Conservation (phyloP, 2,888 invertebrate genomes). For the Platypus cylindrus region DNA sequence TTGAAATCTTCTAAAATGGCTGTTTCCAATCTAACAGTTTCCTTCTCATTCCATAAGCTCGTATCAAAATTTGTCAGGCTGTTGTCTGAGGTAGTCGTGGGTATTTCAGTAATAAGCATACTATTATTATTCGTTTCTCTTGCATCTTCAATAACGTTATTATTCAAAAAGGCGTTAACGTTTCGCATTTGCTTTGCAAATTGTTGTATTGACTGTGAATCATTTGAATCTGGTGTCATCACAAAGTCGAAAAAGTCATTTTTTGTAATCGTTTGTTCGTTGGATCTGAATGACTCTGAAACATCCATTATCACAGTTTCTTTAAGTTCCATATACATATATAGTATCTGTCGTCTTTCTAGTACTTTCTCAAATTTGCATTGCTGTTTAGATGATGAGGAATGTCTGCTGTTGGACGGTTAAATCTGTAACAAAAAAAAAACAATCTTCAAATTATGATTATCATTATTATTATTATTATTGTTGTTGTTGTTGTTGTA, state of each 20-base stretch:
- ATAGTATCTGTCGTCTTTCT: neutral
- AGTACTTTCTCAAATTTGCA: constrained; percentile 3
- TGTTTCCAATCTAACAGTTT: constrained; percentile 56
- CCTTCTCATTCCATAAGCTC: constrained; percentile 59
- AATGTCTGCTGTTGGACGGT: constrained; percentile 1
- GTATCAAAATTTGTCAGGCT: constrained; percentile 33
- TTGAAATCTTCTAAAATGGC: constrained; percentile 74
- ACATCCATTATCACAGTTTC: constrained; percentile 62
- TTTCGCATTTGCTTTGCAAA: constrained; percentile 56
- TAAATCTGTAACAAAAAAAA: constrained; percentile 5
- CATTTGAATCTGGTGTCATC: constrained; percentile 64
- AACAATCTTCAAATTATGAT: neutral
- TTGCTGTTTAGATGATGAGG: constrained; percentile 1
- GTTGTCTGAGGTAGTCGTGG: constrained; percentile 34
- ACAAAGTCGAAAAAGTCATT: constrained; percentile 85
- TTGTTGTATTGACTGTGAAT: constrained; percentile 45
- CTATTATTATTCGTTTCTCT: constrained; percentile 40
- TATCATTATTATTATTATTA: neutral
- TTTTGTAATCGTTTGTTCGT: constrained; percentile 61
- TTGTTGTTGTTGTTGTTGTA: neutral
- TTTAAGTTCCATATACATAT: constrained; percentile 24
- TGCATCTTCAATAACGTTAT: constrained; percentile 41
- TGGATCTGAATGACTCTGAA: constrained; percentile 44
- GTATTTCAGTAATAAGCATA: constrained; percentile 28
- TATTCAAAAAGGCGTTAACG: constrained; percentile 53